Evolutionary conservation across 2,797 vertebrate species (phyloP).

Genomic region (Gambelia wislizenii): DNA sequence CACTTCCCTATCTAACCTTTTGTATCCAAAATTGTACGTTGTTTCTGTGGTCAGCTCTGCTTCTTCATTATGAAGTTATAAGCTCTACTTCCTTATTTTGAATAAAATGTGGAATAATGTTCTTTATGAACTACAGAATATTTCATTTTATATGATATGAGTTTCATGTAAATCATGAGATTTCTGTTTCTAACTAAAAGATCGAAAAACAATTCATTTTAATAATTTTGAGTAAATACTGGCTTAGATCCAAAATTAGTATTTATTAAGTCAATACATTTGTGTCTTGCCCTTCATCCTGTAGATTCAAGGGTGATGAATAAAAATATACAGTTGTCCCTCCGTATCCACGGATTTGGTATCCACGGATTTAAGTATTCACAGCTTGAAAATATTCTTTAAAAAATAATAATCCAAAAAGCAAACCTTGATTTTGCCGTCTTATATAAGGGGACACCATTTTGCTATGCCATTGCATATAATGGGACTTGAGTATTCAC

Average conservation of each 20-base stretch:
- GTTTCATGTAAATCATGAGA: neutral
- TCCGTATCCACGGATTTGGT: too few relatives aligned
- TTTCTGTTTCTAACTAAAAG: neutral
- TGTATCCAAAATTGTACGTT: constrained; percentile 40
- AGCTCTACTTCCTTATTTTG: constrained; percentile 37
- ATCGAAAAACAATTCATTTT: neutral
- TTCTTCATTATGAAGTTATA: constrained; percentile 16
- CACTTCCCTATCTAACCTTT: constrained; percentile 59
- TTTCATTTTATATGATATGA: neutral
- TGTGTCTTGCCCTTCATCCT: neutral
- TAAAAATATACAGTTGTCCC: too few relatives aligned
- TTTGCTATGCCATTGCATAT: too few relatives aligned
- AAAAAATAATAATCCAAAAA: too few relatives aligned
- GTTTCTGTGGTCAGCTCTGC: constrained; percentile 41
- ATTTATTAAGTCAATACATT: neutral
- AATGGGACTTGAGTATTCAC: too few relatives aligned
- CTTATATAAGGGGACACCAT: too few relatives aligned
- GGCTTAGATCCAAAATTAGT: neutral
- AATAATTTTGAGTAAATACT: neutral
- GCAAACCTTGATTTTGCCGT: too few relatives aligned
- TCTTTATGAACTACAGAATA: neutral
- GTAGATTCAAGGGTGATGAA: neutral
- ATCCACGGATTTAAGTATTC: too few relatives aligned
- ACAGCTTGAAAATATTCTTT: too few relatives aligned
- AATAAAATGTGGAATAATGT: neutral